Conservation (phyloP, 1,140 invertebrate species). For the Bemisia tabaci region DNA sequence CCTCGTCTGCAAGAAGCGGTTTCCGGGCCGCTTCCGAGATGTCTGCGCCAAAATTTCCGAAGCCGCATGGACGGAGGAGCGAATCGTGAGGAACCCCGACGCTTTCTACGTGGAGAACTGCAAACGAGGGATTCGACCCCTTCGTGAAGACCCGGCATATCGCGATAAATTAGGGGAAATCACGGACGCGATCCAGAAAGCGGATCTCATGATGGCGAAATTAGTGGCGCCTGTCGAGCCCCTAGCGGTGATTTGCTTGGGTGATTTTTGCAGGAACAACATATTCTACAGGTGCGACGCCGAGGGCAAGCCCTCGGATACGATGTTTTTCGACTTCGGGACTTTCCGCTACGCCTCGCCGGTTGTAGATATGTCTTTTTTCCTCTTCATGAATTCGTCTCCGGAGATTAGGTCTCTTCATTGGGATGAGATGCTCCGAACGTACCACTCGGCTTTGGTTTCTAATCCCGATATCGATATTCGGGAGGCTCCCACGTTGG, state of each 20-base stretch:
- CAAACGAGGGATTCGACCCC: too few species aligned
- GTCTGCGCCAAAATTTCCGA: too few species aligned
- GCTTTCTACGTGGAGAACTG: too few species aligned
- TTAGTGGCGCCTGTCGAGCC: conserved; percentile 24
- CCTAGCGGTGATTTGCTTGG: conserved; percentile 35
- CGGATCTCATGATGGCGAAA: neutral
- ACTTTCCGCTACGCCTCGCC: conserved; percentile 28
- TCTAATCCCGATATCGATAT: too few species aligned
- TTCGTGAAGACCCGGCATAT: too few species aligned
- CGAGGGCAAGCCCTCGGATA: conserved; percentile 17
- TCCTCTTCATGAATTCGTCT: conserved; percentile 29
- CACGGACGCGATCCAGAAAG: too few species aligned
- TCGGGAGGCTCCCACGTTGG: conserved; percentile 16
- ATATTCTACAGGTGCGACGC: conserved; percentile 33
- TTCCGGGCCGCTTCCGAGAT: too few species aligned
- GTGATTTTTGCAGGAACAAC: conserved; percentile 41
- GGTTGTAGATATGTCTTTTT: conserved; percentile 30
- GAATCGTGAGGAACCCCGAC: too few species aligned
- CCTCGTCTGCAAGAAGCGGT: too few species aligned
- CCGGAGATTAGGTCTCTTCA: conserved; percentile 16
- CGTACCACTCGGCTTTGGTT: conserved; percentile 25
- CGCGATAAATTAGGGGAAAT: too few species aligned
- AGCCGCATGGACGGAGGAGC: too few species aligned
- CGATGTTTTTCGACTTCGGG: conserved; percentile 33
- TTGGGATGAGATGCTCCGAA: conserved; percentile 24